These are phyloP conservation scores for Otus scops DNA, from an alignment of 2,797 vertebrate species.

Conservation along the genomic window DNA sequence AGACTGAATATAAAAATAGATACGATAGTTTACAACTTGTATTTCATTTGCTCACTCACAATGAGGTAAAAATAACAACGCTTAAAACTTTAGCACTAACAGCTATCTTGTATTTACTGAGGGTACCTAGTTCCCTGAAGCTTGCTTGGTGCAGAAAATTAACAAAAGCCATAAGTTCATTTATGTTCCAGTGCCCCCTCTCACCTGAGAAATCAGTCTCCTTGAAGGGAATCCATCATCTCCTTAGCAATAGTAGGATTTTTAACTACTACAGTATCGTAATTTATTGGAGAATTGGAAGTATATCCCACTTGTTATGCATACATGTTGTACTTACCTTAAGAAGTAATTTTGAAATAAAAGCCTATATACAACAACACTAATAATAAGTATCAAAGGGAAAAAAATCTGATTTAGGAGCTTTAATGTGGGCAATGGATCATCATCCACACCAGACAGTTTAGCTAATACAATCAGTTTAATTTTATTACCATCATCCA, in stretches of 20 bases:
- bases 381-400: neutral
- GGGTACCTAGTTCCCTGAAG: neutral
- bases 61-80: neutral
- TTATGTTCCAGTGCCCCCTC: accelerated
- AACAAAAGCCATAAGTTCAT: accelerated
- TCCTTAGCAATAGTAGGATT: neutral
- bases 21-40: neutral
- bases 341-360: neutral
- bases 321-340: neutral
- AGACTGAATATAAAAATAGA: neutral
- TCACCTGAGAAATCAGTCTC: neutral
- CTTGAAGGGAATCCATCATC: neutral
- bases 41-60: neutral
- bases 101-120: neutral
- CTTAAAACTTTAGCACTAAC: neutral
- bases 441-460: neutral
- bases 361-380: neutral
- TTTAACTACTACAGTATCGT: neutral
- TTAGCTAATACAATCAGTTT: neutral
- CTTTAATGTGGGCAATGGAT: neutral
- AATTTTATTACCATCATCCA: neutral
- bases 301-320: neutral
- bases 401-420: neutral
- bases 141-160: neutral
- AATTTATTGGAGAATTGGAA: neutral